Percentiles rank a stretch among this genome's conserved stretches.
Conservation (phyloP, 2,797 vertebrate genomes). For the Poecilia picta region DNA sequence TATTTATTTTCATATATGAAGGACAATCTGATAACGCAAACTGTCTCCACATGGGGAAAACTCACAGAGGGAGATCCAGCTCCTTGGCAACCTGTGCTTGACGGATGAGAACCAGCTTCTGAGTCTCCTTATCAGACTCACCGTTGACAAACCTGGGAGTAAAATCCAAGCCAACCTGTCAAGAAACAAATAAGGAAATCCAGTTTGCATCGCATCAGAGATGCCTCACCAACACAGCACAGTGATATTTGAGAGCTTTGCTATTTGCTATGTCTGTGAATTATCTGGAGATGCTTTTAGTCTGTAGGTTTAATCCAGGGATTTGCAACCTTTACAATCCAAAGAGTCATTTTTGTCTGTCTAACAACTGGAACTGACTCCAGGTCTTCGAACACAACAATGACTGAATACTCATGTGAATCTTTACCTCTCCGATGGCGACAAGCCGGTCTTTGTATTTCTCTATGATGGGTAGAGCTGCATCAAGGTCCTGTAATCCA, state of each 20-base stretch:
- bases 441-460: constrained; percentile 89
- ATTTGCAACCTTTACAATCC: not conserved
- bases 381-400: not conserved
- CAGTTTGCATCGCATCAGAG: not conserved
- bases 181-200: not conserved
- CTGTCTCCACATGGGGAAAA: not conserved
- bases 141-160: constrained; percentile 86
- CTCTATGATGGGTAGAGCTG: constrained; percentile 91
- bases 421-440: constrained; percentile 92
- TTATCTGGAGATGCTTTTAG: not conserved
- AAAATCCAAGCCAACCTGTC: constrained; percentile 95
- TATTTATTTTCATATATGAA: no score
- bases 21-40: no score
- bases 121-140: constrained; percentile 87
- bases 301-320: not conserved
- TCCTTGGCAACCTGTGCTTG: constrained; percentile 90
- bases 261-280: not conserved
- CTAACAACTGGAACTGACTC: not conserved
- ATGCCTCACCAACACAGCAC: not conserved
- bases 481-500: constrained; percentile 87
- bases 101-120: constrained; percentile 90
- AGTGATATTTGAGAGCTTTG: not conserved
- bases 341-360: not conserved
- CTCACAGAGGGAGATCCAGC: constrained; percentile 93
- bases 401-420: not conserved